Evolutionary conservation across 2,797 vertebrate species (phyloP).

Genomic region (Sandelia bainsii): DNA sequence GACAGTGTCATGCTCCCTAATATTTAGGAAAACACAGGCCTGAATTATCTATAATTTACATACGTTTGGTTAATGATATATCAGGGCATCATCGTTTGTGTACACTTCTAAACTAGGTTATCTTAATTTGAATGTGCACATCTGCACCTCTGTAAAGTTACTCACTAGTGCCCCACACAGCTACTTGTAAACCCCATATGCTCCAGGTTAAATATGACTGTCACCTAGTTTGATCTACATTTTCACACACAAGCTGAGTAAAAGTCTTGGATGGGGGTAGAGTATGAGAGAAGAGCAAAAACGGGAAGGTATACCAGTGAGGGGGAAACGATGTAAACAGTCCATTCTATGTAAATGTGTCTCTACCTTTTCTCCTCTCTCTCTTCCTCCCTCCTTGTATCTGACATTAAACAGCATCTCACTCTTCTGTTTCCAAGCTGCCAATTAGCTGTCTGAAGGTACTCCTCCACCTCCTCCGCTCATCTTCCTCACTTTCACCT

Average conservation of each 20-base stretch:
- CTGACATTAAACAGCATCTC: conserved; percentile 96
- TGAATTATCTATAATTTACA: background rate
- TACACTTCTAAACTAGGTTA: background rate
- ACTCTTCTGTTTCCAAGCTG: conserved; percentile 99
- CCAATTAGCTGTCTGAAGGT: conserved; percentile 99
- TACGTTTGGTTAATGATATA: background rate
- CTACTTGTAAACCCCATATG: background rate
- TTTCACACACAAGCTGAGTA: background rate
- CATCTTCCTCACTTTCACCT: conserved; percentile 60
- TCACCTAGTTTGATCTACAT: background rate
- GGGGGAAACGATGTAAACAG: conserved; percentile 32
- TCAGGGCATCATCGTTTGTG: background rate
- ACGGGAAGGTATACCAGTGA: background rate
- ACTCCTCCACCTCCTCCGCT: conserved; percentile 79
- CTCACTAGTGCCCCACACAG: background rate
- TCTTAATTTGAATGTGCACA: background rate
- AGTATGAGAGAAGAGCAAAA: background rate
- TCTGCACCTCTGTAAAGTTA: background rate
- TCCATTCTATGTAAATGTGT: conserved; percentile 73
- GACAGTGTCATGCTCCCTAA: conserved; percentile 25
- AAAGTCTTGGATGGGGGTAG: background rate
- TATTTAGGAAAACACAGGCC: background rate
- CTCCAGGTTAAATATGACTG: background rate
- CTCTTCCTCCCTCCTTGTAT: conserved; percentile 73
- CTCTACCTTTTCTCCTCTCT: conserved; percentile 68